Evolutionary conservation across 2,888 invertebrate species (phyloP).

Genomic region (Trachelus troglodyta): DNA sequence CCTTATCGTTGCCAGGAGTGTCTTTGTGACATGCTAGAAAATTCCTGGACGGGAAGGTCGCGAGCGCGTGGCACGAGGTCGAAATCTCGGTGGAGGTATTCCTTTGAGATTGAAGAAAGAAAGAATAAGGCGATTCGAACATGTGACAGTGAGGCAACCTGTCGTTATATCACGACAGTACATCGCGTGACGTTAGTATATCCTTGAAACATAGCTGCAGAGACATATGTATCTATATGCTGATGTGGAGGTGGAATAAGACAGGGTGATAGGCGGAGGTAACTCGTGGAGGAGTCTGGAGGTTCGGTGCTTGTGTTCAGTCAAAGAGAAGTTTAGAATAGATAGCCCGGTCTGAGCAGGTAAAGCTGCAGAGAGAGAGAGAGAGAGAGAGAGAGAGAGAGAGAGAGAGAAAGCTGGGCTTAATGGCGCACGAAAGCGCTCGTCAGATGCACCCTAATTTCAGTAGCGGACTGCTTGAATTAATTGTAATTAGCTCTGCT

Average conservation of each 20-base stretch:
- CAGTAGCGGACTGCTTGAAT: conserved; percentile 16
- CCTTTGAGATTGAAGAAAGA: not conserved
- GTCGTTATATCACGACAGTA: not conserved
- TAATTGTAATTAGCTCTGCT: conserved; percentile 38
- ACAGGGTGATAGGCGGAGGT: not conserved
- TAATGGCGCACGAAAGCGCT: not conserved
- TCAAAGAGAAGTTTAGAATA: not conserved
- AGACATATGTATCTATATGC: not conserved
- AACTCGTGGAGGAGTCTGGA: not conserved
- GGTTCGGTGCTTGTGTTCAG: not conserved
- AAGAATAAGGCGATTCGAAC: not conserved
- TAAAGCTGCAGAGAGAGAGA: not conserved
- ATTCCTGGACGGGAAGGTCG: not conserved
- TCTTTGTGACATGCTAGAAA: not conserved
- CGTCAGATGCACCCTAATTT: not conserved
- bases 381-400: too few relatives aligned
- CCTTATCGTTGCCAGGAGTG: not conserved
- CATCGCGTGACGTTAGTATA: not conserved
- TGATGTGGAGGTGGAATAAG: not conserved
- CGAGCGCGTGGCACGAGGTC: not conserved
- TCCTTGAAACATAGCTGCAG: not conserved
- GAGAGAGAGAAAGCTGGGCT: not conserved
- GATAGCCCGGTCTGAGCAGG: not conserved
- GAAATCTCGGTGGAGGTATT: not conserved
- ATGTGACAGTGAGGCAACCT: not conserved